Base-by-base conservation (phyloP, 2,888 invertebrate genomes). In the Sericinus montela region DNA sequence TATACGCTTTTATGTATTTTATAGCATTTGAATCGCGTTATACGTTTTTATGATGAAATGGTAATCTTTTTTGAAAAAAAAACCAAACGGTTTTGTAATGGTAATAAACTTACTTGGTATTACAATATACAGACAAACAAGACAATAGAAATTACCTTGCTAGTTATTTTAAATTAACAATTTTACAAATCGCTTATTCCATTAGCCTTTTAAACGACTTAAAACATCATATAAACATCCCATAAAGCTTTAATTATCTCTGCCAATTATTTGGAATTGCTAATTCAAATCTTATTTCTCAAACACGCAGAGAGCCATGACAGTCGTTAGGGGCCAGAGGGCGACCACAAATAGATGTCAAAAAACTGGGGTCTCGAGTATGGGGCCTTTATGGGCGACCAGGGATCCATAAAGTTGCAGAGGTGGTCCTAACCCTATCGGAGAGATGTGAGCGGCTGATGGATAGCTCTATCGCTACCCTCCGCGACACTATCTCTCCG, bases 291-390 rank as follows among this genome's bases (percentile, higher is more conserved):
- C 57, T 59, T 54, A 55, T 56, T 55, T 62, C 57, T 48, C 48
- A 52, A 55, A 49, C 55, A 52, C 48, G 52, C 56, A 57, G 65
- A 70, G 72, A 62, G 62, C 60, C 59, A 55, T 67, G 63, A 58
- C 60, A 69, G 77, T 75, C 80, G 82, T 84, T 84, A 83, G 75
- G 75, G 80, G 77, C 70, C 73, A 67, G 72, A 67, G 72, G 69
- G 72, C 78, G 77, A 86, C 87, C 87, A 82, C 87, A 88, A 86
- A 87, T 88, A 86, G 85, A 86, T 79, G 86, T 83, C 84, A 87
- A 86, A 88, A 85, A 85, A 85, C 80, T 82, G 77, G 84, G 80
- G 75, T 72, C 72, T 69, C 71, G 68, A 68, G 74, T 73, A 75
- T 73, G 70, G 79, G 72, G 78, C 75, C 72, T 79, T 86, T 87